Percentiles rank a stretch among this genome's conserved stretches.
Conservation (phyloP, 2,888 invertebrate species). For the Gastrophysa polygoni region DNA sequence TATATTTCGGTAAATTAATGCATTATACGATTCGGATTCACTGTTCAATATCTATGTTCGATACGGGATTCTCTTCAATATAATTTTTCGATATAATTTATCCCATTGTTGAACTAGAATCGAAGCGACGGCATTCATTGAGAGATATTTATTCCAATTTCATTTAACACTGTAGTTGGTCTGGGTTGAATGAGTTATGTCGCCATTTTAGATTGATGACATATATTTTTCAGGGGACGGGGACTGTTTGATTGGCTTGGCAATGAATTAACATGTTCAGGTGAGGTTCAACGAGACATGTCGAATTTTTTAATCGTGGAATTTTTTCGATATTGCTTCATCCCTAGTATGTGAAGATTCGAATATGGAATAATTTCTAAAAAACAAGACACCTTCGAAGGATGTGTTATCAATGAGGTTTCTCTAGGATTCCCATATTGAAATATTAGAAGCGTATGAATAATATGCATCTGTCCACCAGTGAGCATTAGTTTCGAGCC, state of each 20-base stretch:
- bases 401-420: too few species aligned
- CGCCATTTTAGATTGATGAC: conserved; percentile 9
- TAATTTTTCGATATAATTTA: conserved; percentile 33
- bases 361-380: too few species aligned
- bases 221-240: background rate
- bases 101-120: conserved; percentile 27
- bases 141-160: conserved; percentile 27
- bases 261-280: too few species aligned
- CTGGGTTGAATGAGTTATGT: background rate
- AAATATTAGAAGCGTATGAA: too few species aligned
- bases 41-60: conserved; percentile 30
- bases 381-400: too few species aligned
- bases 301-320: too few species aligned
- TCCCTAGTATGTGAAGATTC: too few species aligned
- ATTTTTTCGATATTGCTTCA: too few species aligned
- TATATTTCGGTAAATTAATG: conserved; percentile 30
- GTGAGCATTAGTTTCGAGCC: too few species aligned
- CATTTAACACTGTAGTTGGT: conserved; percentile 15
- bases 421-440: too few species aligned
- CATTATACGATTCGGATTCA: conserved; percentile 35
- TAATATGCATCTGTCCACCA: too few species aligned
- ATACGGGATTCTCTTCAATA: conserved; percentile 28
- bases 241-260: background rate
- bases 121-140: conserved; percentile 26
- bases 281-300: too few species aligned